phyloP scores from a whole-genome alignment of 2,797 vertebrate genomes.

The Spinus pinus region DNA sequence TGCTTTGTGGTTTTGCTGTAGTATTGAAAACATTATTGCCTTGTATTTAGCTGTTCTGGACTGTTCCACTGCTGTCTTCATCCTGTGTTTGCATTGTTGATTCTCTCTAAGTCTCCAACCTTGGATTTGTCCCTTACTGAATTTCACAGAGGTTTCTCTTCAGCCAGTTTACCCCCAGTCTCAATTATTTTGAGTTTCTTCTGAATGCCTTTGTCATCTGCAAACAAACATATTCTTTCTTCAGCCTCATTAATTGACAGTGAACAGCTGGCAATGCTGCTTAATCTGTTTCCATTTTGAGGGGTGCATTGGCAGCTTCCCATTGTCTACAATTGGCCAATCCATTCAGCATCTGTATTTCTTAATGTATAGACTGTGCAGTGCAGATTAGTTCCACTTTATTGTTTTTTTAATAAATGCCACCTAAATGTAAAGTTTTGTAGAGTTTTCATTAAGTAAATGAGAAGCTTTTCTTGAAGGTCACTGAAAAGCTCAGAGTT shows the following conservation, averaged over 20 bases:
- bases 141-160: not conserved
- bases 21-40: not conserved
- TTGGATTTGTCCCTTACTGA: not conserved
- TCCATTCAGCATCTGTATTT: not conserved
- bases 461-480: not conserved
- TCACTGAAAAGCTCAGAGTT: not conserved
- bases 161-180: not conserved
- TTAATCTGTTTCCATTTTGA: not conserved
- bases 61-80: not conserved
- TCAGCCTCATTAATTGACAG: not conserved
- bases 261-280: not conserved
- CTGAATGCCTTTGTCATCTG: not conserved
- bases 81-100: not conserved
- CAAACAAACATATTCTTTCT: not conserved
- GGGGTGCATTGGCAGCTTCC: not conserved
- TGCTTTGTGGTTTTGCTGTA: not conserved
- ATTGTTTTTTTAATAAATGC: not conserved
- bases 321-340: not conserved
- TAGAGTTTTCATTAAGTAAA: not conserved
- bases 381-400: not conserved
- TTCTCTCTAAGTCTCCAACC: not conserved
- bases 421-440: not conserved
- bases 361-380: not conserved
- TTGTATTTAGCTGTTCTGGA: not conserved
- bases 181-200: not conserved